Conservation (phyloP, 30 jellyfish, hydroid and myxozoan genomes). For the Hydractinia echinata region DNA sequence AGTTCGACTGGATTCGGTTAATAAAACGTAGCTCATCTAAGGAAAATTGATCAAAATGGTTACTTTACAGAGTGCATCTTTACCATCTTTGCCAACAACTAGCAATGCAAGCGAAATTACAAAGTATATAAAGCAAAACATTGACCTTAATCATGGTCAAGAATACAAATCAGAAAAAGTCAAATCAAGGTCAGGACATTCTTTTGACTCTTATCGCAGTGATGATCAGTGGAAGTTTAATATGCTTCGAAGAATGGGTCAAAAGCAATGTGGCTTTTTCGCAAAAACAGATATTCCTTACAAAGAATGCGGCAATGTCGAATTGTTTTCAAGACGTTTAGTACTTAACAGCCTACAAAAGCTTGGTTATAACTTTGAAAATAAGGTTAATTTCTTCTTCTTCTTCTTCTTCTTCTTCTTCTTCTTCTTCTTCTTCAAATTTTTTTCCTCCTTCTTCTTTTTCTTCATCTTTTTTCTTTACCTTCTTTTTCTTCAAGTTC, state of each 20-base stretch:
- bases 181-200: slow-evolving; percentile 10
- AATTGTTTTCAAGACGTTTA: slow-evolving; percentile 40
- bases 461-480: too few relatives aligned
- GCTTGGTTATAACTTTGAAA: slow-evolving; percentile 48
- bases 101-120: slow-evolving; percentile 19
- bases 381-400: slow-evolving; percentile 35
- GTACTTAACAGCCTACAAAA: slow-evolving; percentile 54
- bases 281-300: slow-evolving; percentile 53
- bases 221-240: slow-evolving; percentile 58
- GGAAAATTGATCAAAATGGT: too few relatives aligned
- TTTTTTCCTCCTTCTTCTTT: too few relatives aligned
- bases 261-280: slow-evolving; percentile 57
- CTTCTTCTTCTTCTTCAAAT: too few relatives aligned
- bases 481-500: too few relatives aligned
- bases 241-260: slow-evolving; percentile 45
- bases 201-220: slow-evolving; percentile 7
- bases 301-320: slow-evolving; percentile 61
- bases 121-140: slow-evolving; percentile 22
- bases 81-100: not conserved
- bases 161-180: slow-evolving; percentile 21
- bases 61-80: not conserved
- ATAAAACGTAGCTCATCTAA: too few relatives aligned
- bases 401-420: not conserved
- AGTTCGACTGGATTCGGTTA: too few relatives aligned
- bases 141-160: not conserved